These are phyloP conservation scores for Chondrosia reniformis DNA, from an alignment of 37 sponge, comb jelly and placozoan genomes.

Conservation along the genomic window DNA sequence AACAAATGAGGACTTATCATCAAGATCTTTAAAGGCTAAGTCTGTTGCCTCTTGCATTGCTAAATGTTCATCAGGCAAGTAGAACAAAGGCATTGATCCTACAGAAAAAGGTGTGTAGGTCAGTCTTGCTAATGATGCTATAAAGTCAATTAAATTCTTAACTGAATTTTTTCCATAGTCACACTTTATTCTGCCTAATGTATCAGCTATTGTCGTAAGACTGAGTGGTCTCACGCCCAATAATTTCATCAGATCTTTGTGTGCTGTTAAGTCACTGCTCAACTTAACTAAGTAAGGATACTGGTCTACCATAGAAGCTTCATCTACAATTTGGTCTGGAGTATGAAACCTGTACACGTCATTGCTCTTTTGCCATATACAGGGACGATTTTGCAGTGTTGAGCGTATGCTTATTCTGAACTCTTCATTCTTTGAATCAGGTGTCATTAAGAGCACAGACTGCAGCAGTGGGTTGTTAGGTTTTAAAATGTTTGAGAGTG, in stretches of 20 bases:
- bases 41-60: constrained; percentile 28
- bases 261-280: constrained; percentile 4
- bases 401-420: not conserved
- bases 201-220: not conserved
- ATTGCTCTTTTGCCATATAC: constrained; percentile 42
- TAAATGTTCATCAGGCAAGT: constrained; percentile 43
- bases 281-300: constrained; percentile 40
- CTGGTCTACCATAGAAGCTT: not conserved
- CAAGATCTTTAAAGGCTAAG: constrained; percentile 20
- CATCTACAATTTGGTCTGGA: constrained; percentile 6
- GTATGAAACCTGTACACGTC: not conserved
- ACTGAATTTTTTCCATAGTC: not conserved
- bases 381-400: not conserved
- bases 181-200: not conserved
- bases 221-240: constrained; percentile 13
- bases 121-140: not conserved
- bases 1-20: not conserved
- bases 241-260: not conserved
- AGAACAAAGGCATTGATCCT: not conserved
- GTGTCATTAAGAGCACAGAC: not conserved
- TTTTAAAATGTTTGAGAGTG: not conserved
- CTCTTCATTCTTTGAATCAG: not conserved
- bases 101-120: not conserved
- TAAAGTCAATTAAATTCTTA: not conserved
- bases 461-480: not conserved